phyloP scores from a whole-genome alignment of 2,797 vertebrate species.

The Mormyrus proboscirostris region DNA sequence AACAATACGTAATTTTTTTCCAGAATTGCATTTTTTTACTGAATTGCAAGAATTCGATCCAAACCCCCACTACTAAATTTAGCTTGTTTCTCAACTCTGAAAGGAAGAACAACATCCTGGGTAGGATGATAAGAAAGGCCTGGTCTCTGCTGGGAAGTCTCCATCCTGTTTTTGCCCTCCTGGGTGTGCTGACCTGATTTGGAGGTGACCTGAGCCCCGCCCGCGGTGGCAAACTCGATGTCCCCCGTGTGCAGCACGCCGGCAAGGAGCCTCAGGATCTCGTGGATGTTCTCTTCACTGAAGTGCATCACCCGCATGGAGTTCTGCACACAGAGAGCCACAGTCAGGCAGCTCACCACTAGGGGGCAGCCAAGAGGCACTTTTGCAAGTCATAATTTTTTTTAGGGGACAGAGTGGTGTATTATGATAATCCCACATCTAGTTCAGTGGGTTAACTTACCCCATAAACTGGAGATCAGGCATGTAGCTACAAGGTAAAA shows the following conservation, averaged over 20 bases:
- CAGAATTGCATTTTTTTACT: not conserved
- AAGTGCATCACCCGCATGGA: slow-evolving; percentile 94
- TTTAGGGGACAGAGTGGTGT: not conserved
- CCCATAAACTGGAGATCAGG: not conserved
- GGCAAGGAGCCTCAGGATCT: slow-evolving; percentile 80
- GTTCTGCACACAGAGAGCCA: slow-evolving; percentile 50
- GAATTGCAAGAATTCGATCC: not conserved
- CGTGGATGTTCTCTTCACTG: slow-evolving; percentile 75
- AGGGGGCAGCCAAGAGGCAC: not conserved
- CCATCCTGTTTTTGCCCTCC: slow-evolving; percentile 6
- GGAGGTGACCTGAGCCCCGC: slow-evolving; percentile 87
- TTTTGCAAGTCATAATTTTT: not conserved
- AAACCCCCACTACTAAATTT: not conserved
- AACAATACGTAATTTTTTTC: not conserved
- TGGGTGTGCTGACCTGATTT: slow-evolving; percentile 71
- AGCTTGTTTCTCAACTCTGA: not conserved
- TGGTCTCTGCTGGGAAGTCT: not conserved
- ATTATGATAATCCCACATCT: not conserved
- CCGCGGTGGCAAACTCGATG: slow-evolving; percentile 89
- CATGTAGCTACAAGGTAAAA: not conserved
- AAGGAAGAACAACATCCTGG: not conserved
- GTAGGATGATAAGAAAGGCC: not conserved
- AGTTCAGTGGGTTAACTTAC: not conserved
- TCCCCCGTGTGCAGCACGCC: slow-evolving; percentile 89
- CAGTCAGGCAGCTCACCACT: not conserved